Evolutionary conservation across 2,797 vertebrate species (phyloP).

Genomic region (Poecile montanus): DNA sequence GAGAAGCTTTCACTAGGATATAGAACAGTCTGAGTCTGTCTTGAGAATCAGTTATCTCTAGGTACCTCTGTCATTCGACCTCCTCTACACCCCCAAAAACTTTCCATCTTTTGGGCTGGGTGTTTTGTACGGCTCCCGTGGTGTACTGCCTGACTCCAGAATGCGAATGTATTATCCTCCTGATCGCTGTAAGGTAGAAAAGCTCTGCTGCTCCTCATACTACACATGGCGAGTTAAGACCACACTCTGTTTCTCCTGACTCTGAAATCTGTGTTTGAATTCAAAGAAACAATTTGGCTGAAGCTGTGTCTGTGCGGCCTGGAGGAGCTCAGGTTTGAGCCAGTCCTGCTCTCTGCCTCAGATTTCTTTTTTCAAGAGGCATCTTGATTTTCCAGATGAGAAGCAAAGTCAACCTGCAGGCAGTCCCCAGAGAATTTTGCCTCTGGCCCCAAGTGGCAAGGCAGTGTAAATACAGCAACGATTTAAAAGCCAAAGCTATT

Average conservation of each 20-base stretch:
- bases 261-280: constrained; percentile 20
- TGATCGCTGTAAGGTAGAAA: background rate
- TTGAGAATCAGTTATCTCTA: background rate
- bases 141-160: background rate
- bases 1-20: background rate
- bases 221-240: background rate
- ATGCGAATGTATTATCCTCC: background rate
- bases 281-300: background rate
- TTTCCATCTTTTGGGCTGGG: background rate
- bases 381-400: background rate
- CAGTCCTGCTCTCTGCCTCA: background rate
- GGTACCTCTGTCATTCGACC: background rate
- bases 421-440: background rate
- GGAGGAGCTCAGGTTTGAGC: background rate
- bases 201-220: background rate
- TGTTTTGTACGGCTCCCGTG: background rate
- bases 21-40: background rate
- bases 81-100: background rate
- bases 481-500: background rate
- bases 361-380: background rate
- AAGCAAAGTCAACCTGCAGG: background rate
- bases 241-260: background rate
- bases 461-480: background rate
- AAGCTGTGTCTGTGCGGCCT: background rate
- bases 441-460: background rate